A percentile compares a stretch with the other conserved stretches of the same genome.
Evolutionary conservation across 2,888 invertebrate species (phyloP).

Genomic region (Hymenopus coronatus): DNA sequence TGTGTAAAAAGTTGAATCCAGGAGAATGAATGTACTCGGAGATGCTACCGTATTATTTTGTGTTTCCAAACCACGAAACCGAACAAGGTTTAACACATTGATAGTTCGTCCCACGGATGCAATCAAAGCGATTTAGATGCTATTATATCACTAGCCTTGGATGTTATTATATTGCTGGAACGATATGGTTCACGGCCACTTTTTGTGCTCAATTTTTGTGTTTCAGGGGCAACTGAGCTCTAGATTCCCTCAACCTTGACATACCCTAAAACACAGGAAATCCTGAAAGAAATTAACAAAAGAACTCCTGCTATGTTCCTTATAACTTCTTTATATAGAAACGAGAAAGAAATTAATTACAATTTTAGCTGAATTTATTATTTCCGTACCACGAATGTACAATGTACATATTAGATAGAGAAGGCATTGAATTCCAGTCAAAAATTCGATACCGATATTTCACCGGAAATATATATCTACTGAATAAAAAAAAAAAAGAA

Average conservation of each 20-base stretch:
- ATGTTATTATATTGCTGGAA: background rate
- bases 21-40: too few relatives aligned
- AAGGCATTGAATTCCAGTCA: too few relatives aligned
- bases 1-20: too few relatives aligned
- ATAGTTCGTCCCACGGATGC: background rate
- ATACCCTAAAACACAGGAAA: background rate
- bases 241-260: background rate
- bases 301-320: too few relatives aligned
- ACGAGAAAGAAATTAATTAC: too few relatives aligned
- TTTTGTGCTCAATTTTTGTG: background rate
- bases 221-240: background rate
- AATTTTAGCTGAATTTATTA: too few relatives aligned
- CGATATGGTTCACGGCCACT: background rate
- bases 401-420: too few relatives aligned
- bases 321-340: too few relatives aligned
- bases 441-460: too few relatives aligned
- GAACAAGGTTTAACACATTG: background rate
- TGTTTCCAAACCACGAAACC: background rate
- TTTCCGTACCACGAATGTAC: too few relatives aligned
- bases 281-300: background rate
- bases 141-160: background rate
- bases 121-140: background rate
- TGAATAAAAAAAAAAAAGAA: too few relatives aligned
- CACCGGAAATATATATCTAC: too few relatives aligned
- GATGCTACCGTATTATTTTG: background rate